These are phyloP conservation scores for Leptogaster cylindrica DNA, from an alignment of 2,888 invertebrate species.

Conservation along the genomic window DNA sequence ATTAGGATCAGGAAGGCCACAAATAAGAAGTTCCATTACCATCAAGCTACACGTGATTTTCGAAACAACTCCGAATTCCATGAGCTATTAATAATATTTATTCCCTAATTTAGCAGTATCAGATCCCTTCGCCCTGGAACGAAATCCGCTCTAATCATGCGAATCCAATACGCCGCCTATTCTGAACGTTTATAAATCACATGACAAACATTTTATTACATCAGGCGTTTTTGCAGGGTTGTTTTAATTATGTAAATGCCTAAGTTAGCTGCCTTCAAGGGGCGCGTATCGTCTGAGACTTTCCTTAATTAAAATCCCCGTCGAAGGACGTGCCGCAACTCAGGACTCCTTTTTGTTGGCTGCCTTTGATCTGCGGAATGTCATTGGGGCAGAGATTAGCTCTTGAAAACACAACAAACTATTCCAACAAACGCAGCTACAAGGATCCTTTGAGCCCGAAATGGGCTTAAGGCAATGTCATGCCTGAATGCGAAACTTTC, in stretches of 20 bases:
- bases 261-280: neutral
- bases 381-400: conserved; percentile 1
- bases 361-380: conserved; percentile 11
- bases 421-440: conserved; percentile 6
- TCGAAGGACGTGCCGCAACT: neutral
- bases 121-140: neutral
- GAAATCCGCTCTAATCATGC: conserved; percentile 9
- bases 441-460: neutral
- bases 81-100: neutral
- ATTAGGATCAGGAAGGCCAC: too few relatives aligned
- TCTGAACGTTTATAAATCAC: conserved; percentile 22
- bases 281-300: neutral
- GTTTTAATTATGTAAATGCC: conserved; percentile 26
- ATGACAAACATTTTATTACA: conserved; percentile 25
- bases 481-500: too few relatives aligned
- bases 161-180: conserved; percentile 1
- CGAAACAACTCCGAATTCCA: too few relatives aligned
- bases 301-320: conserved; percentile 24
- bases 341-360: too few relatives aligned
- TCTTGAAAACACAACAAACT: conserved; percentile 2
- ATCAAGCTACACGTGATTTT: too few relatives aligned
- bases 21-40: too few relatives aligned
- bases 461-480: conserved; percentile 1
- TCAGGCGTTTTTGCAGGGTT: neutral
- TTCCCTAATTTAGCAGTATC: neutral